Evolutionary conservation across 2,797 vertebrate genomes (phyloP).

Genomic region (Smutsia gigantea): DNA sequence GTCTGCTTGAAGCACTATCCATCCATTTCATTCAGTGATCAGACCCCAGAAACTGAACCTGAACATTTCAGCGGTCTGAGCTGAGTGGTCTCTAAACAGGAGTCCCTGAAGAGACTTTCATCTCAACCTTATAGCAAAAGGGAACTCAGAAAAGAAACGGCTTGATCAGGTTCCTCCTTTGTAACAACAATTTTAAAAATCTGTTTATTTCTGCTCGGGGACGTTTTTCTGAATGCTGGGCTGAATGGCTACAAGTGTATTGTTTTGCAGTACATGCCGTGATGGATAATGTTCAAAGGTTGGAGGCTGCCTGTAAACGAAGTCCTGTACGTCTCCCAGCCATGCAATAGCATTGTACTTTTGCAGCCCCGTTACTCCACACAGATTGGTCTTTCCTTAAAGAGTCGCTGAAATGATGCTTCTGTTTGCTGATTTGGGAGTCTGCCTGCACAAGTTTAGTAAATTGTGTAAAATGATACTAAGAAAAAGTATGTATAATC

Average conservation of each 20-base stretch:
- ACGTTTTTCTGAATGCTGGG: slow-evolving; percentile 41
- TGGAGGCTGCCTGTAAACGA: neutral
- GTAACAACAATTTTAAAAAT: neutral
- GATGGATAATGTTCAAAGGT: neutral
- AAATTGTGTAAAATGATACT: neutral
- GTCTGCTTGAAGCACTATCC: slow-evolving; percentile 31
- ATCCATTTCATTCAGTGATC: slow-evolving; percentile 44
- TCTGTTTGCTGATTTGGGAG: neutral
- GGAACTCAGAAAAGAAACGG: neutral
- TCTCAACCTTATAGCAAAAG: slow-evolving; percentile 29
- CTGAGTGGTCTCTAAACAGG: slow-evolving; percentile 64
- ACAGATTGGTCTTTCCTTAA: neutral
- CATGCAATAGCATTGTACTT: neutral
- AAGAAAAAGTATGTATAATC: neutral
- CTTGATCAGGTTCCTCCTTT: slow-evolving; percentile 11
- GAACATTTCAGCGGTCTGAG: slow-evolving; percentile 36
- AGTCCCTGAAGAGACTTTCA: slow-evolving; percentile 53
- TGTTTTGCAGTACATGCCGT: neutral
- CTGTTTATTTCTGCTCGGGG: slow-evolving; percentile 10
- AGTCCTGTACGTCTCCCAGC: neutral
- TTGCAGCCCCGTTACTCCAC: neutral
- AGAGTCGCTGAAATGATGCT: neutral
- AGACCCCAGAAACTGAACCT: slow-evolving; percentile 41
- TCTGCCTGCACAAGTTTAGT: neutral
- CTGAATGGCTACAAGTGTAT: neutral